A percentile compares a stretch with the other conserved stretches of the same genome.
Evolutionary conservation across 2,113 vertebrate species (phyloP).

Genomic region (Origma solitaria): DNA sequence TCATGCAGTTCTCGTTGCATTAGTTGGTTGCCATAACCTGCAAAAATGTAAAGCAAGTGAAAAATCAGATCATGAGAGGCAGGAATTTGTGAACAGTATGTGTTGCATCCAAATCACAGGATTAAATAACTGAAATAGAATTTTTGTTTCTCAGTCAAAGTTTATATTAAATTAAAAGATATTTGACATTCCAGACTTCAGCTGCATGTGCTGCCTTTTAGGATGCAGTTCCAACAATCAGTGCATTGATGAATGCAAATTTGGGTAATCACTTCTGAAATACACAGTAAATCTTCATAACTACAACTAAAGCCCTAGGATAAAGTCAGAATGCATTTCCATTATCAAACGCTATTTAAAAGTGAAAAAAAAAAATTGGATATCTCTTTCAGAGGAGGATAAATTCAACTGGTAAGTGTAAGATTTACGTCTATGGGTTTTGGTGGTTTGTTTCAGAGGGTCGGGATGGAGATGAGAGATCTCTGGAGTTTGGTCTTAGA

Average conservation of each 20-base stretch:
- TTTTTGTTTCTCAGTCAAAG: neutral
- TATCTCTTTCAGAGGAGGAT: neutral
- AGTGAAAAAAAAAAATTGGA: neutral
- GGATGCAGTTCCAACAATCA: neutral
- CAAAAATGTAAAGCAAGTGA: neutral
- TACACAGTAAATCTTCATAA: neutral
- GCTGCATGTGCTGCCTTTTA: neutral
- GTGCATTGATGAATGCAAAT: neutral
- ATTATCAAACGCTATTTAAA: neutral
- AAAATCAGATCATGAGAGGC: neutral
- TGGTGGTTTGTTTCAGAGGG: too few species aligned
- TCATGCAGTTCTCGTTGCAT: neutral
- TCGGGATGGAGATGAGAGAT: too few species aligned
- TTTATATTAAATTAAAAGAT: neutral
- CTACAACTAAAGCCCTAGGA: neutral
- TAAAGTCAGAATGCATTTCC: neutral
- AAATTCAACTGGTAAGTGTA: neutral
- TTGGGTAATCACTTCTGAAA: neutral
- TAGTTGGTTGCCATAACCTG: slow-evolving; percentile 59
- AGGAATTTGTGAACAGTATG: neutral
- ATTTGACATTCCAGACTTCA: neutral
- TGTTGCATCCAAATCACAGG: neutral
- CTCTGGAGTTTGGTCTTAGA: too few species aligned
- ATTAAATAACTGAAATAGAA: neutral
- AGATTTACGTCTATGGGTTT: too few species aligned